Base-by-base conservation (phyloP, 2,888 invertebrate genomes). In the Spodoptera exigua region DNA sequence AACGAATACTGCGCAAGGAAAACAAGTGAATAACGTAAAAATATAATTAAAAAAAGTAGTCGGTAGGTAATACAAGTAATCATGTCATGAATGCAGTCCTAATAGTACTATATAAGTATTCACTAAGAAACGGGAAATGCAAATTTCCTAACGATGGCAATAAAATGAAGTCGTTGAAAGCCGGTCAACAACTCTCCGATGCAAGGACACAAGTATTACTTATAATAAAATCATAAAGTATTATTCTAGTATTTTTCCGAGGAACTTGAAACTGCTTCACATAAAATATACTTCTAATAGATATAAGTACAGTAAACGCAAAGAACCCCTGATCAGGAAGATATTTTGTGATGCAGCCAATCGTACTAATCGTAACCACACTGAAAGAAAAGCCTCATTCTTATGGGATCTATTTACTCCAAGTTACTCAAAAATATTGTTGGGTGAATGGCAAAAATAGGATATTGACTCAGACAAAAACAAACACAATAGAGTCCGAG, bases 131-230 rank as follows among this genome's bases (percentile, higher is more conserved):
- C 45, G 16, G 39, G 27, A 65, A 66, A 66, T 71, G 49, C 49
- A 56, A 71, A 66, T 65, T 16, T 47, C 11, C 12, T 57, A 66
- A 65, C 51, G 72, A 66, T 65, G 49, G 40, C 51, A 66, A 57
- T 65, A 70, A 64, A 56, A 46, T 43, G 41, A 64, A 56, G 46
- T 17, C 35, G 45, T 51, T 43, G 27, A 46, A 39, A 49, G 32
- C 35, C 37, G n/a, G 46, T 43, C 41, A 39, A 66, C 32, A 66
- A 37, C 72, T 41, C 71, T 70, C 32, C 17, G 46, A 10, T 34
- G 48, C 44, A 40, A 54, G 32, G 54, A 16, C 40, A 48, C 18
- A 44, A 43, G 44, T 70, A 53, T 65, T 36, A 43, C 0, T 65
- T 36, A 43, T 0, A 36, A 21, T 46, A 18, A 35, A 41, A 43